Evolutionary conservation across 2,797 vertebrate genomes (phyloP), one percentile per base, ranked within the genome.

Genomic region (Sciurus vulgaris): DNA sequence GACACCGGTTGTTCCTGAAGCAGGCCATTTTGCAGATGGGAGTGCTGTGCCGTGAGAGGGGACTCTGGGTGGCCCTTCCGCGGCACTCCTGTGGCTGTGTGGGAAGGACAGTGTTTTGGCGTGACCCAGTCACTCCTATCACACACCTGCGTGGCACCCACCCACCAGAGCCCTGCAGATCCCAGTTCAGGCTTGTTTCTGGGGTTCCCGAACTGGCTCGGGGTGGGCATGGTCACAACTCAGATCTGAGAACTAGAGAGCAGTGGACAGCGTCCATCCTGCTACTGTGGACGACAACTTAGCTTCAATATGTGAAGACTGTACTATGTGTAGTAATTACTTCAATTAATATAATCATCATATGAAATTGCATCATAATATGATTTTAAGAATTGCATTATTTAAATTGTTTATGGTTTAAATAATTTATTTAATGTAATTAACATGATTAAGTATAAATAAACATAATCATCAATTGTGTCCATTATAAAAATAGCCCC

Each of bases 361-460:
- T 22, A 41, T 61, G 20, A 11, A 78, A 35, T 78, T 47, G 13
- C 6, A 8, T 12, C 7, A 26, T 28, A 67, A 20, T 65, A 67
- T 87, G 44, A 74, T 61, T 88, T 88, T 72, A 94, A 89, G 72
- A 81, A 89, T 67, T 56, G 30, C 7, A 13, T 63, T 47, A 70
- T 69, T 96, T 88, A 81, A 87, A 47, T 76, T 85, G 22, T 54
- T 28, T n/a, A 28, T 73, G 8, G 44, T 30, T 77, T 69, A 51
- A 30, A 49, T 44, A 47, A 78, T 73, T 44, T 30, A 49, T 84
- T 74, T 69, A 33, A 49, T 87, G 10, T 13, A 56, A 22, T 65
- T 67, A 44, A 69, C 24, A 13, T 70, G 51, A 93, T 65, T n/a
- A 17, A 67, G n/a, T 65, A 38, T 54, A 56, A 65, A 56, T 84